These are phyloP conservation scores for Frieseomelitta varia DNA, from an alignment of 1,140 invertebrate species.

Conservation along the genomic window DNA sequence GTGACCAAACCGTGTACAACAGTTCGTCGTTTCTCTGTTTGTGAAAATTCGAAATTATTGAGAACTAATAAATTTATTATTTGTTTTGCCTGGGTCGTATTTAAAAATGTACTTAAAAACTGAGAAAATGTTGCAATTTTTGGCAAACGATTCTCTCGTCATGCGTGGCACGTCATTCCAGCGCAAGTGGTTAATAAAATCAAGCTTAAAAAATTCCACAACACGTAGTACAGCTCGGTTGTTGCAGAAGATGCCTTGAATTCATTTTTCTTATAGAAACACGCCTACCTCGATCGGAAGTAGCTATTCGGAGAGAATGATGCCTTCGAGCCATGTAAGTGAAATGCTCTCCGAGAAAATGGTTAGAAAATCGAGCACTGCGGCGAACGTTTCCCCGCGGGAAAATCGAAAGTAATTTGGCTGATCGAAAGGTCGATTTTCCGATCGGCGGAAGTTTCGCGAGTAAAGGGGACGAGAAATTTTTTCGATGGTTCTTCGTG, in stretches of 20 bases:
- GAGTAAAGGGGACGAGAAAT: conserved; percentile 1
- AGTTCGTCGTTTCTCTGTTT: no score
- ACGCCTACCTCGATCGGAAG: not conserved
- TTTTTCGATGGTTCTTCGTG: conserved; percentile 64
- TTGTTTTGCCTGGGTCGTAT: no score
- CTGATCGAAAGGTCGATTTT: not conserved
- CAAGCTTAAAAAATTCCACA: no score
- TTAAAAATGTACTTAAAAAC: no score
- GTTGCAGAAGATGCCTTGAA: not conserved
- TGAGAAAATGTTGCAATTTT: no score
- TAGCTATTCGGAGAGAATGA: not conserved
- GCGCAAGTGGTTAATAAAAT: no score
- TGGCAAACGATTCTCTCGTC: no score
- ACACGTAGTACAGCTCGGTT: no score
- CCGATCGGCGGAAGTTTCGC: conserved; percentile 27
- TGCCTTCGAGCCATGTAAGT: not conserved
- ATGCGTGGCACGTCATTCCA: no score
- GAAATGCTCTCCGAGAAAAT: not conserved
- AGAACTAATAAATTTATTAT: no score
- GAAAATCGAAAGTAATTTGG: conserved; percentile 22
- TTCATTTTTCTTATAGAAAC: not conserved
- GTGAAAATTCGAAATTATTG: no score
- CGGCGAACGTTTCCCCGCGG: not conserved
- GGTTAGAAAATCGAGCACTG: not conserved
- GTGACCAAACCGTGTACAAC: no score